Base-by-base conservation (phyloP, 2,888 invertebrate genomes). In the Pheosia tremula region DNA sequence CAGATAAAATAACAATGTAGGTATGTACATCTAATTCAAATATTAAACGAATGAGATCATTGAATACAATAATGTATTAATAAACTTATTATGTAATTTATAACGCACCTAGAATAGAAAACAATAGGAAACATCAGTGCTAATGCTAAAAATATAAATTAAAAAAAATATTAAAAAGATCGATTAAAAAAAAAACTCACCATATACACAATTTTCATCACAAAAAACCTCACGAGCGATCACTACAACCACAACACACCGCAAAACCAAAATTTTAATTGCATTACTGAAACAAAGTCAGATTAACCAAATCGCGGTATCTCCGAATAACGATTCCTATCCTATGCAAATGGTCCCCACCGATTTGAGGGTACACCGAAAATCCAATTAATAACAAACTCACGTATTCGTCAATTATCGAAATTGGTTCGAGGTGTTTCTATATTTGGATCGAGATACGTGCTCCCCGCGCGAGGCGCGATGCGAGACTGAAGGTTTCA, bases 401-500 rank as follows among this genome's bases (percentile, higher is more conserved):
- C 76, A 69, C 78, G 76, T 75, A 71, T 71, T 65, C 71, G 74
- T 65, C 69, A 75, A 72, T 77, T 77, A 68, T 72, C 75, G 68
- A 54, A 62, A 68, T 68, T 58, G 65, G 63, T 68, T 24, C 65
- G 61, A 43, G 56, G 54, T 52, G 57, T 60, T 60, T 56, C 9
- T 8, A 54, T 54, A 9, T 54, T 50, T 9, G 50, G 10, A 39
- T 47, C n/a, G 68, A 57, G 41, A 67, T 61, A 61, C 72, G 70
- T 64, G 63, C 63, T 52, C 59, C 53, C 67, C 43, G 57, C 55
- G 43, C 64, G 56, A 57, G 49, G 50, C 56, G 49, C 66, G 64
- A 61, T 61, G 64, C 61, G 61, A 57, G 63, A 71, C 58, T 58
- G 65, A 59, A 56, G 60, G 62, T 68, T 76, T 71, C 64, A 67